Percentiles rank a stretch among this genome's conserved stretches.
Conservation (phyloP, 2,797 vertebrate genomes). For the Micrastur ruficollis region DNA sequence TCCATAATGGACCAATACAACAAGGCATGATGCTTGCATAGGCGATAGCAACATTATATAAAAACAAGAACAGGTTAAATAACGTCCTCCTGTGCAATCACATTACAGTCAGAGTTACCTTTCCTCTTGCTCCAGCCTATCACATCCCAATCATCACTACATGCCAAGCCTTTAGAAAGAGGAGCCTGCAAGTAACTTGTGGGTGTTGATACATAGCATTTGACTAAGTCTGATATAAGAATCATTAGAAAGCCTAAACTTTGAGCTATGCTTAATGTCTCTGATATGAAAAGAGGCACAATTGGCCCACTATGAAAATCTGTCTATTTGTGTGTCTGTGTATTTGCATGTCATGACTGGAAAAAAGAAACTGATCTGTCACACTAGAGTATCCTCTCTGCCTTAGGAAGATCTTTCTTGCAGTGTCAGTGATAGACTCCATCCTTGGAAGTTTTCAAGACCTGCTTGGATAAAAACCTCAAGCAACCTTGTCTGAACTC, state of each 20-base stretch:
- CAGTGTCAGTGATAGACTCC: neutral
- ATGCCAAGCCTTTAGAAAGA: neutral
- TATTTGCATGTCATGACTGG: neutral
- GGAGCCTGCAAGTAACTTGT: neutral
- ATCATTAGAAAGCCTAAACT: neutral
- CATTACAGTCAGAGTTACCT: neutral
- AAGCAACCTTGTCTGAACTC: neutral
- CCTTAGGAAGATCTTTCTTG: neutral
- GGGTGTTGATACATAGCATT: neutral
- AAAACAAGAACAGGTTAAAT: neutral
- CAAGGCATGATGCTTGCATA: neutral
- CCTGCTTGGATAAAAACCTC: neutral
- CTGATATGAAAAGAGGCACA: neutral
- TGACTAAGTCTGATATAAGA: neutral
- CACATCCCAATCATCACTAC: neutral
- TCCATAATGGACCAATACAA: neutral
- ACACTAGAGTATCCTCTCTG: neutral
- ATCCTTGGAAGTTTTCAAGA: neutral
- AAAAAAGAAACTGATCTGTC: neutral
- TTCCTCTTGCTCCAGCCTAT: neutral
- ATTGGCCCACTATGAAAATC: neutral
- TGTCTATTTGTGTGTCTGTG: rapidly evolving
- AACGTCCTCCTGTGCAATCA: neutral
- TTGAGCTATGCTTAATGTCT: neutral
- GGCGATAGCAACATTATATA: neutral